A percentile compares a stretch with the other conserved stretches of the same genome.
Conservation (phyloP, 2,113 vertebrate genomes). For the Isichthys henryi region DNA sequence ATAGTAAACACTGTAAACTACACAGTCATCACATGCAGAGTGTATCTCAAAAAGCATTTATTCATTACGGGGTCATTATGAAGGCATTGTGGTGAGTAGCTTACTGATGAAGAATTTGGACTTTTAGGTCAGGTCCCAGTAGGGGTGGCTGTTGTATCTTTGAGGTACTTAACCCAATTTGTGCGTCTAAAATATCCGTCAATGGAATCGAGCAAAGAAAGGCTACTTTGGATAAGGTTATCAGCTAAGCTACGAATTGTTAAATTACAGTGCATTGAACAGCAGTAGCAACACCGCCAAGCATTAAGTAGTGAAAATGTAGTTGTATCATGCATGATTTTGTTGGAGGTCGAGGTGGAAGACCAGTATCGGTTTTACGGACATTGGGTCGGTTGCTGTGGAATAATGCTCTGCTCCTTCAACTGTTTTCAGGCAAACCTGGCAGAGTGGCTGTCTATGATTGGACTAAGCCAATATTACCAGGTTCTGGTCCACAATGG, state of each 20-base stretch:
- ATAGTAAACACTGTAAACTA: background rate
- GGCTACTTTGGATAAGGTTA: background rate
- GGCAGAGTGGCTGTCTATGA: constrained; percentile 88
- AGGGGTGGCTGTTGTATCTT: background rate
- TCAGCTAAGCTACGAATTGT: background rate
- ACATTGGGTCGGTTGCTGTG: background rate
- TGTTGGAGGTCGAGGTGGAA: background rate
- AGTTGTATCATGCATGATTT: background rate
- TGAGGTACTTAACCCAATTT: background rate
- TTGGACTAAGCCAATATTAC: constrained; percentile 93
- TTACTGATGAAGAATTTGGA: background rate
- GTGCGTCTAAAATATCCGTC: background rate
- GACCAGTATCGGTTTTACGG: background rate
- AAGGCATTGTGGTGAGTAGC: background rate
- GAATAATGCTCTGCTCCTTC: background rate
- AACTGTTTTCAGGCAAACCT: constrained; percentile 71
- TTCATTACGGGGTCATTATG: background rate
- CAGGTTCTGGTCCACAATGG: constrained; percentile 92
- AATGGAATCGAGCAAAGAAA: background rate
- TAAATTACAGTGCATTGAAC: background rate
- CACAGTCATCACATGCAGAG: background rate
- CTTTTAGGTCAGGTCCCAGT: background rate
- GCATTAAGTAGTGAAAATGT: background rate
- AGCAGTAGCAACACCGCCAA: background rate
- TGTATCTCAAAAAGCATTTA: background rate